Conservation (phyloP, 1,140 invertebrate species). For the Paralvinella palmiformis region DNA sequence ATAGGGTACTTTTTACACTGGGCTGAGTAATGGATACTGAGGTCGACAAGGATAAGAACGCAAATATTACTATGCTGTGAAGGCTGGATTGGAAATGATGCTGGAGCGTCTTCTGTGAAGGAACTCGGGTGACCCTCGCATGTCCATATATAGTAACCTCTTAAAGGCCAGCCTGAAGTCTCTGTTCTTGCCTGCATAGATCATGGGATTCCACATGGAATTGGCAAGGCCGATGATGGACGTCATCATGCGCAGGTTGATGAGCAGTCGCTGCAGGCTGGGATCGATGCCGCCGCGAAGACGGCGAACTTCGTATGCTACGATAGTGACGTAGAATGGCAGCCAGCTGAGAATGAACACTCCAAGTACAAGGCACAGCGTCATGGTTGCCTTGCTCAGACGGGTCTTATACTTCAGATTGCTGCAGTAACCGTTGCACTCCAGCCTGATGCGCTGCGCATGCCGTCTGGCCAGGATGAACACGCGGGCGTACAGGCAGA, state of each 20-base stretch:
- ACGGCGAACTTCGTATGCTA: background rate
- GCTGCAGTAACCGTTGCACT: background rate
- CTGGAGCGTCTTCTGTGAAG: too few species aligned
- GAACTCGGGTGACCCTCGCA: too few species aligned
- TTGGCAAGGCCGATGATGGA: constrained; percentile 56
- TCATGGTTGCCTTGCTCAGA: background rate
- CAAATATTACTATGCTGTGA: too few species aligned
- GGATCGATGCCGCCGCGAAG: too few species aligned
- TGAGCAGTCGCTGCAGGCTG: background rate
- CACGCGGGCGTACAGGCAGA: background rate
- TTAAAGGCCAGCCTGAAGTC: constrained; percentile 94
- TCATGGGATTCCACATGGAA: constrained; percentile 86
- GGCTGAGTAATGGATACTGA: too few species aligned
- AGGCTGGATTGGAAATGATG: too few species aligned
- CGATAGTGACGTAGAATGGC: constrained; percentile 6
- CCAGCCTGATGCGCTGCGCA: too few species aligned
- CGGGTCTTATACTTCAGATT: background rate
- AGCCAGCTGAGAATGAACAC: constrained; percentile 13
- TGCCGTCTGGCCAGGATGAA: too few species aligned
- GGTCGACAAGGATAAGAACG: too few species aligned
- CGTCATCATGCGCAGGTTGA: background rate
- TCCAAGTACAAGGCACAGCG: constrained; percentile 1
- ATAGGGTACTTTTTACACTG: too few species aligned
- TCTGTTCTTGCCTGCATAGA: constrained; percentile 94
- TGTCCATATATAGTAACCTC: constrained; percentile 52